A percentile compares a stretch with the other conserved stretches of the same genome.
phyloP scores from a whole-genome alignment of 2,797 vertebrate genomes.

The Sebastes wilsoni region DNA sequence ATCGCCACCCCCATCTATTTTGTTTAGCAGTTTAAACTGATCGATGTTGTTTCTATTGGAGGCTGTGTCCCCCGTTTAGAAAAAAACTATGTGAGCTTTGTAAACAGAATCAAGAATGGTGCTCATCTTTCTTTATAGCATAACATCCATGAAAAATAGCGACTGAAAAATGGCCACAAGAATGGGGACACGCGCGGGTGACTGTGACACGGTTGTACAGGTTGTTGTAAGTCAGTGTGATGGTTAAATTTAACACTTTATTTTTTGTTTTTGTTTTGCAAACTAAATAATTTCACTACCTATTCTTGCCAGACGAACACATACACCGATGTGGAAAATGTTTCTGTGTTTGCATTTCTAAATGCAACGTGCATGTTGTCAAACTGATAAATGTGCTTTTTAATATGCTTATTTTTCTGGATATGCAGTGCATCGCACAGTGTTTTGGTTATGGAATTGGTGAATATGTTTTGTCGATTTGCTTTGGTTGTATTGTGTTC shows the following conservation, averaged over 20 bases:
- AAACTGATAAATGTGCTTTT: constrained; percentile 27
- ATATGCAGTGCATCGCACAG: not conserved
- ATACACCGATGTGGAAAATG: not conserved
- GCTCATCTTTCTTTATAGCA: not conserved
- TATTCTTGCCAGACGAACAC: not conserved
- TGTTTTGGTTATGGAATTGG: not conserved
- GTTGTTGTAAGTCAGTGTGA: not conserved
- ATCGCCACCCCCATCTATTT: not conserved
- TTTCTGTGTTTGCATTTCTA: constrained; percentile 13
- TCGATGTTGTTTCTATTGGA: not conserved
- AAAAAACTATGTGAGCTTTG: not conserved
- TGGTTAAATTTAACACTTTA: not conserved
- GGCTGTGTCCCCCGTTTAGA: not conserved
- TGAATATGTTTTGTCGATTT: not conserved
- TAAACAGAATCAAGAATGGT: not conserved
- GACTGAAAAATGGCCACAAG: not conserved
- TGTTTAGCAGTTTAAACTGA: not conserved
- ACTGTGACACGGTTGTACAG: not conserved
- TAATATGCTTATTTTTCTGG: not conserved
- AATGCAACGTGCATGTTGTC: not conserved
- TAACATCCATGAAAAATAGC: not conserved
- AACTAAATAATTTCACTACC: not conserved
- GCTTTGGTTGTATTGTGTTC: not conserved
- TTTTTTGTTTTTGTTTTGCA: not conserved
- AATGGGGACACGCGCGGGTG: not conserved